Base-by-base conservation (phyloP, 2,888 invertebrate species). In the Lordiphosa fenestrarum region DNA sequence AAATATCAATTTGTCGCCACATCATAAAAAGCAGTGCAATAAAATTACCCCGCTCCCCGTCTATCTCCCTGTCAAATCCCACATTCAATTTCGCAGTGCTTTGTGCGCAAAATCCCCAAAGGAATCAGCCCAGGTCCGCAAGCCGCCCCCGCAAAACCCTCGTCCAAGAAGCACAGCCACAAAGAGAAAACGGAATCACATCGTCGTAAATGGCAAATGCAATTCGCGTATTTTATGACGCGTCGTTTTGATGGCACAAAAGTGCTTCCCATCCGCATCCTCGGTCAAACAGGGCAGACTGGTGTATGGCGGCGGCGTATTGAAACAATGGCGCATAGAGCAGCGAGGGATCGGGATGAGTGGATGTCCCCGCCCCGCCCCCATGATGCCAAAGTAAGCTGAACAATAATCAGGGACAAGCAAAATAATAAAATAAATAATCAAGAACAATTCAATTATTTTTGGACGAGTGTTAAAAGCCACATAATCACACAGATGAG, bases 211-310 rank as follows among this genome's bases (percentile, higher is more conserved):
- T 85, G 80, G 80, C 56, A 83, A 83, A 83, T 83, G 82, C 86
- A 86, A 83, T 83, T 83, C 82, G 86, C 86, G 82, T 80, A 86
- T 86, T 86, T 82, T 82, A 86, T 83, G 86, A 85, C 66, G 84
- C 85, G 83, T 67, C 77, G 82, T 65, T 82, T 84, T 85, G 84
- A 84, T 78, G 84, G 73, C 84, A 36, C 85, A 80, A 78, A 78
- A 78, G 77, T 78, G 77, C 84, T 85, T 69, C 77, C 42, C 63
- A 62, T 52, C 39, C 46, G 36, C 44, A 46, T 12, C 25, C 36
- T 46, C 48, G 40, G 52, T 57, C 25, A 25, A 25, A 25, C 25
- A 25, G 25, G 25, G 25, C 7, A 25, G 25, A 25, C 25, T 25
- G 25, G 25, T 25, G 25, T 25, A 7, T 25, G 25, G 25, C 25